Evolutionary conservation across 2,113 vertebrate genomes (phyloP), one percentile per base, ranked within the genome.

Genomic region (Lasiurus borealis): DNA sequence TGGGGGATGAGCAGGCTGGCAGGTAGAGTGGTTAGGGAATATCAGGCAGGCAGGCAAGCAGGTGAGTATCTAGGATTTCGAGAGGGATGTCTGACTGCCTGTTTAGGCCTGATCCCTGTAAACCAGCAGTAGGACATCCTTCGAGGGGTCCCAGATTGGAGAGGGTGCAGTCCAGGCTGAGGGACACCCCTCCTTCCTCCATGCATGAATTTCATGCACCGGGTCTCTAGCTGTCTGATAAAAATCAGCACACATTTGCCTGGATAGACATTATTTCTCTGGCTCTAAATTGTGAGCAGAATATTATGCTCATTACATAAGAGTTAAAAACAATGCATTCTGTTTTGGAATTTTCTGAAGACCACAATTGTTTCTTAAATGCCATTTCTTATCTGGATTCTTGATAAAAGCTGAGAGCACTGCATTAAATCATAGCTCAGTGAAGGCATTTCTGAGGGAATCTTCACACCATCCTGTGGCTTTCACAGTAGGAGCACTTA

Each of bases 291-390:
- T 21, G 44, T n/a, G 46, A 75, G 36, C 13, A 77, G 75, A 71
- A 25, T 83, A 71, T 72, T 82, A 16, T 16, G 81, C 36, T 86
- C 27, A 21, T n/a, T 82, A 46, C 14, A 31, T 64, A 75, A 34
- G 73, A 73, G 29, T 18, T 72, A 44, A 82, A 59, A 69, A 59
- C 11, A 40, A 36, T 52, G 27, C 80, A 46, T 59, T 91, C 72
- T 36, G 27, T 76, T 59, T 40, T 40, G 73, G n/a, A 21, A 21
- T 59, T 85, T 90, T 91, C 52, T 82, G 92, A 93, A 95, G 87
- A 91, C 54, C 44, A 68, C 19, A 88, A 72, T 21, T 71, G 36
- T 57, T 71, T 14, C 73, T 88, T 21, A 64, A 64, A 85, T 66
- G 44, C 54, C 72, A 59, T 81, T 52, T 64, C 52, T 93, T 83